A percentile compares a stretch with the other conserved stretches of the same genome.
phyloP scores from a whole-genome alignment of 2,888 invertebrate genomes.

The Leptopilina drosophilae region DNA sequence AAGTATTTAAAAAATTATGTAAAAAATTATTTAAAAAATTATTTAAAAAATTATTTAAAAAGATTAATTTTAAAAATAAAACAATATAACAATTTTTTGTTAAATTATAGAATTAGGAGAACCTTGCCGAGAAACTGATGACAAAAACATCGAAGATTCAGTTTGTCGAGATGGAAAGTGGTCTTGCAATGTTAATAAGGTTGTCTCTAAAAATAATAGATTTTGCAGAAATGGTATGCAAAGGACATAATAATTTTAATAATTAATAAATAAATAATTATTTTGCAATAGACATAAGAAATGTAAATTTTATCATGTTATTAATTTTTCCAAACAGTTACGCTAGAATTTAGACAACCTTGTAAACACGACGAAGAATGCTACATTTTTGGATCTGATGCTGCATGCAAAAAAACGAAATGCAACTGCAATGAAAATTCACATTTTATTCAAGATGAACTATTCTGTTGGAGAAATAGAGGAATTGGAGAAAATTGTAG shows the following conservation, averaged over 20 bases:
- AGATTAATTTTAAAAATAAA: no score
- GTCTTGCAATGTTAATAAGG: slow-evolving; percentile 59
- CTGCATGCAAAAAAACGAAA: slow-evolving; percentile 54
- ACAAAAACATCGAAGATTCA: slow-evolving; percentile 53
- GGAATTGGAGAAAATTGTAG: slow-evolving; percentile 61
- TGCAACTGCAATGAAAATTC: slow-evolving; percentile 66
- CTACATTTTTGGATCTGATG: slow-evolving; percentile 67
- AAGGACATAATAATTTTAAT: no score
- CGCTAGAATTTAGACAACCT: background rate
- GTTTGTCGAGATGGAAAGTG: slow-evolving; percentile 63
- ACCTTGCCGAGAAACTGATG: slow-evolving; percentile 54
- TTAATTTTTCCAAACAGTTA: background rate
- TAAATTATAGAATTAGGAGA: slow-evolving; percentile 64
- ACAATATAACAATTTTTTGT: no score
- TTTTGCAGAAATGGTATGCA: slow-evolving; percentile 65
- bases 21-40: no score
- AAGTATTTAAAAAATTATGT: no score
- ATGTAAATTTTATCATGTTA: no score
- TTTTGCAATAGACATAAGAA: no score
- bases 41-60: no score
- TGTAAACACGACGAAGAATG: slow-evolving; percentile 64
- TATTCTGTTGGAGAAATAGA: slow-evolving; percentile 69
- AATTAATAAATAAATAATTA: no score
- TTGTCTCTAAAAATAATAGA: slow-evolving; percentile 59
- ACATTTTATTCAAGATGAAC: slow-evolving; percentile 60